phyloP scores from a whole-genome alignment of 2,888 invertebrate genomes.

The Apamea epomidion region DNA sequence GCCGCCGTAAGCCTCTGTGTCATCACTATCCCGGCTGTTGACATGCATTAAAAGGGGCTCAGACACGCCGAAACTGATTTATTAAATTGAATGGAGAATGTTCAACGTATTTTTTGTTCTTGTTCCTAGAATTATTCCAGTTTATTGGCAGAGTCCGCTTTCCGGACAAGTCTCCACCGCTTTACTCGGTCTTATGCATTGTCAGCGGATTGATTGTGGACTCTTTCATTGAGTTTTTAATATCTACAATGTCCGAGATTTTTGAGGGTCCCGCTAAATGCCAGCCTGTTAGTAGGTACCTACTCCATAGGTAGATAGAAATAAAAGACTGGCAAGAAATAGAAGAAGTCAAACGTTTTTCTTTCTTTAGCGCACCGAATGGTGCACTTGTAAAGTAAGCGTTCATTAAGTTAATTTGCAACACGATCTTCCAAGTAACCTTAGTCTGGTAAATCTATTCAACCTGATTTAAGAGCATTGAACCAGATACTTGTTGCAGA shows the following conservation, averaged over 20 bases:
- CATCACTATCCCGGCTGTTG: constrained; percentile 55
- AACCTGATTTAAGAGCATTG: constrained; percentile 25
- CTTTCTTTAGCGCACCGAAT: background rate
- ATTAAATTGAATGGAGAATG: constrained; percentile 56
- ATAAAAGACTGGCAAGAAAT: constrained; percentile 27
- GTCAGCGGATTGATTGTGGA: constrained; percentile 18
- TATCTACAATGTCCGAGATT: constrained; percentile 2
- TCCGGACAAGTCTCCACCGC: constrained; percentile 10
- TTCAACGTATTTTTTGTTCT: constrained; percentile 44
- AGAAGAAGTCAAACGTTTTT: constrained; percentile 5
- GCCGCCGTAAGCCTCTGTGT: constrained; percentile 55
- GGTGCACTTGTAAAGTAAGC: constrained; percentile 27
- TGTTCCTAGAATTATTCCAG: constrained; percentile 45
- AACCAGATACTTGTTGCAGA: constrained; percentile 7
- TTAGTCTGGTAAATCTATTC: constrained; percentile 22
- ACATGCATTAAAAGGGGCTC: constrained; percentile 59
- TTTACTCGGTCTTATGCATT: constrained; percentile 28
- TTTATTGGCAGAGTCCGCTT: constrained; percentile 37
- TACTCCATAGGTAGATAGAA: constrained; percentile 15
- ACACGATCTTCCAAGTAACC: constrained; percentile 29
- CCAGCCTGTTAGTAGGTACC: background rate
- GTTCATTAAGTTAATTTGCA: constrained; percentile 42
- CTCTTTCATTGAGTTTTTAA: constrained; percentile 20
- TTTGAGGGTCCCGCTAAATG: constrained; percentile 1
- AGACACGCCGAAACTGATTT: constrained; percentile 62